Base-by-base conservation (phyloP, 2,113 vertebrate genomes). In the Eulacestoma nigropectus region DNA sequence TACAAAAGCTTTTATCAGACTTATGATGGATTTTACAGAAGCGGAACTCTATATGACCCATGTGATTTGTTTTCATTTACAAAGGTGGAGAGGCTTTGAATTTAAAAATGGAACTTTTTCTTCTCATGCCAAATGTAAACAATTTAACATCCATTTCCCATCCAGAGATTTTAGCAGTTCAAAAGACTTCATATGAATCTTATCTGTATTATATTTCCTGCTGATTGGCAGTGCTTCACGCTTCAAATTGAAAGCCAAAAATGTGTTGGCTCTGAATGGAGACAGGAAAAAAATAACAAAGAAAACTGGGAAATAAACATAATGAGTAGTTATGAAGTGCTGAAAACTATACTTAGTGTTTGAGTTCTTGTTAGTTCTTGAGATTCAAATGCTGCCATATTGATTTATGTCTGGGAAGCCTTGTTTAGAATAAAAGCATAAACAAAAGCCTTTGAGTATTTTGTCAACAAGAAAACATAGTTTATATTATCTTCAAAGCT, bases 141-240 rank as follows among this genome's bases (percentile, higher is more conserved):
- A 98, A 97, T 96, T 98, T 97, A 97, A 98, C 97, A 96, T 97
- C 94, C 87, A 97, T 97, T 98, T 98, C 96, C 97, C 81, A 97
- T 98, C 96, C 96, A 98, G 87, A 96, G 89, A 96, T 96, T 97
- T 97, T 96, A 97, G 94, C 59, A 97, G 97, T 98, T 98, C 98
- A 98, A 98, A 98, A 97, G 97, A 96, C 87, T 97, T 98, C 97
- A 96, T 96, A 96, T 94, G 96, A 98, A 97, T 97, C 97, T 98
- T 98, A 98, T 98, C 97, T 97, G 96, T 97, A 96, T 97, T 97
- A 96, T 97, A 98, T 98, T 98, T 98, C 98, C 97, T 98, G 95
- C 95, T 97, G 97, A 98, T 98, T 98, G 97, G 97, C 97, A 98
- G 76, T 87, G 93, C 88, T 93, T 97, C 96, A 91, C 7, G 29